These are phyloP conservation scores for Andricus grossulariae DNA, from an alignment of 1,140 invertebrate species.

Conservation along the genomic window DNA sequence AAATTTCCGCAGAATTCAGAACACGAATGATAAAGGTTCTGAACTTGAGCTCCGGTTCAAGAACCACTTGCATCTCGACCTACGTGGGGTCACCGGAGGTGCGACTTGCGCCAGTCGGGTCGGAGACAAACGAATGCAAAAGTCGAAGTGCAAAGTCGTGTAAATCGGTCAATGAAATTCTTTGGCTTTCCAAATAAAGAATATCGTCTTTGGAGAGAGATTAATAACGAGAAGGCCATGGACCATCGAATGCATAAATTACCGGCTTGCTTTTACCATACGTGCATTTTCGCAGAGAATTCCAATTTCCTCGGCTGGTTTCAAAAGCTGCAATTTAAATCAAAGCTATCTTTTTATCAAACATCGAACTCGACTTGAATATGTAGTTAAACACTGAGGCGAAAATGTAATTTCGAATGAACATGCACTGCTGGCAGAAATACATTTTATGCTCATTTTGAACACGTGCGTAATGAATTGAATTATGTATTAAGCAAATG, in stretches of 20 bases:
- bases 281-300: constrained; percentile 20
- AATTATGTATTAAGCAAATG: constrained; percentile 8
- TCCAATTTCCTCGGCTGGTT: constrained; percentile 8
- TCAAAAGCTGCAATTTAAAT: constrained; percentile 6
- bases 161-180: constrained; percentile 51
- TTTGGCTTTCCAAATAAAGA: constrained; percentile 36
- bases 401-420: constrained; percentile 19
- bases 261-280: constrained; percentile 4
- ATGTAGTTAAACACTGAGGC: constrained; percentile 25
- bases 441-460: constrained; percentile 8
- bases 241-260: constrained; percentile 26
- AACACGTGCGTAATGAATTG: constrained; percentile 27
- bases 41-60: constrained; percentile 21
- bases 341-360: constrained; percentile 21
- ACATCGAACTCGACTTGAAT: constrained; percentile 22
- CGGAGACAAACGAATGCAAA: constrained; percentile 25
- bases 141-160: constrained; percentile 59
- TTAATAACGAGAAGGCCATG: constrained; percentile 48
- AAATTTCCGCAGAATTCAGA: neutral
- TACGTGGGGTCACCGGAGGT: constrained; percentile 35
- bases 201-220: constrained; percentile 34
- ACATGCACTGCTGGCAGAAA: neutral
- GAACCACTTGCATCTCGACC: constrained; percentile 32
- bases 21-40: neutral
- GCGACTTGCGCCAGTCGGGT: neutral